These are phyloP conservation scores for Mormyrus proboscirostris DNA, from an alignment of 2,797 vertebrate genomes.

Conservation along the genomic window DNA sequence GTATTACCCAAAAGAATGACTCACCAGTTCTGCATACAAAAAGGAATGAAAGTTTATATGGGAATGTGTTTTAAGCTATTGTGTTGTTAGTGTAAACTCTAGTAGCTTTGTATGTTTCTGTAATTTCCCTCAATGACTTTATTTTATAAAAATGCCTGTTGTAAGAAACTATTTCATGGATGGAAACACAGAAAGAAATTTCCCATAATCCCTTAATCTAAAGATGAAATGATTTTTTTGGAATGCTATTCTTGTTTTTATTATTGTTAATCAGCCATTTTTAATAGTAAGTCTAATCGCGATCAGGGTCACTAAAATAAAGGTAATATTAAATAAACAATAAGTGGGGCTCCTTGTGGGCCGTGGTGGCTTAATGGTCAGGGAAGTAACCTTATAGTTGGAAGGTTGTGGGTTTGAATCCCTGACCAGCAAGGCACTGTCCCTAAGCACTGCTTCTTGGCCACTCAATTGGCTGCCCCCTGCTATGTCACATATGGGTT, in stretches of 20 bases:
- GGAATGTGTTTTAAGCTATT: background rate
- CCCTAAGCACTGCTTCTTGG: too few relatives aligned
- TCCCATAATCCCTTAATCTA: background rate
- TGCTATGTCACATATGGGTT: too few relatives aligned
- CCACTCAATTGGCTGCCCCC: too few relatives aligned
- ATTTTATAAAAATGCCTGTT: background rate
- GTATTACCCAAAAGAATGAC: background rate
- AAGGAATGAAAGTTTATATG: background rate
- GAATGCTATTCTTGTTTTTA: background rate
- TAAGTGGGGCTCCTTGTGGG: background rate
- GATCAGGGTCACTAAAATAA: background rate
- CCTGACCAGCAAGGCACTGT: too few relatives aligned
- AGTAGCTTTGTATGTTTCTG: background rate
- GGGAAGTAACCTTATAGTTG: too few relatives aligned
- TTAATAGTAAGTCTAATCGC: background rate
- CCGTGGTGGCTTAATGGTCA: too few relatives aligned
- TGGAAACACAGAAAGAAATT: background rate
- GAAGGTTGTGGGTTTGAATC: too few relatives aligned
- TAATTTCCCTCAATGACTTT: background rate
- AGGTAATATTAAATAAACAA: background rate
- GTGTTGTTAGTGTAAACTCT: background rate
- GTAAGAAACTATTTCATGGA: background rate
- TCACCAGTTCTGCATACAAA: background rate
- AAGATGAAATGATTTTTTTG: background rate
- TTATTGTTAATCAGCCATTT: background rate